Base-by-base conservation (phyloP, 2,113 vertebrate genomes). In the Falco punctatus region DNA sequence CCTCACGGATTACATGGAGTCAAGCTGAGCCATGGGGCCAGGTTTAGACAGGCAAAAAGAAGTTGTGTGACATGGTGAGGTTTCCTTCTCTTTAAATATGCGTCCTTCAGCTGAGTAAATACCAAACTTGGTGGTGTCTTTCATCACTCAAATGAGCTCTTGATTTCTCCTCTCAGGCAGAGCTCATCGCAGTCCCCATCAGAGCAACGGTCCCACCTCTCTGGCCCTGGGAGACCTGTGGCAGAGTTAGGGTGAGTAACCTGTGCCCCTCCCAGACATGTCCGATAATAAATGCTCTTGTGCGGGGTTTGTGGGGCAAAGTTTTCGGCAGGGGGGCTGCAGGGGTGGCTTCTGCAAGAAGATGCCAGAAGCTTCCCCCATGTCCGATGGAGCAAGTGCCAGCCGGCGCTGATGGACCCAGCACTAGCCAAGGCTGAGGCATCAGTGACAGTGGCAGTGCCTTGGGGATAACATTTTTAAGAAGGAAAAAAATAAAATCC, bases 1-100 rank as follows among this genome's bases (percentile, higher is more conserved):
- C 71, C 67, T 67, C 0, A 0, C 74, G 48, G 64, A 35, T 20
- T 70, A 3, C 0, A 12, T 17, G 62, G 30, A 55, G 11, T 22
- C 44, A 23, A 42, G n/a, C 38, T 83, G 73, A 89, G 65, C 21
- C 5, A 10, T 1, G 1, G 30, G 28, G 22, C 28, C 62, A 65
- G 11, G 42, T 40, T 74, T 55, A 79, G 73, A 30, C 21, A 81
- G 42, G 15, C n/a, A 21, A 55, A 72, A 35, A 22, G 12, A 24
- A 59, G 13, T 26, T 7, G 1, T 18, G 23, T 67, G 65, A 30
- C 46, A 55, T 21, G 14, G 18, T 46, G 66, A 38, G 17, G 10
- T 40, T 87, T 87, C 6, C 22, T 64, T 3, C 23, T 52, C 64
- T 74, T 84, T 90, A 91, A 93, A 59, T 6, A 6, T n/a, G 22